Evolutionary conservation across 2,113 vertebrate genomes (phyloP).

Genomic region (Dolichotis patagonum): DNA sequence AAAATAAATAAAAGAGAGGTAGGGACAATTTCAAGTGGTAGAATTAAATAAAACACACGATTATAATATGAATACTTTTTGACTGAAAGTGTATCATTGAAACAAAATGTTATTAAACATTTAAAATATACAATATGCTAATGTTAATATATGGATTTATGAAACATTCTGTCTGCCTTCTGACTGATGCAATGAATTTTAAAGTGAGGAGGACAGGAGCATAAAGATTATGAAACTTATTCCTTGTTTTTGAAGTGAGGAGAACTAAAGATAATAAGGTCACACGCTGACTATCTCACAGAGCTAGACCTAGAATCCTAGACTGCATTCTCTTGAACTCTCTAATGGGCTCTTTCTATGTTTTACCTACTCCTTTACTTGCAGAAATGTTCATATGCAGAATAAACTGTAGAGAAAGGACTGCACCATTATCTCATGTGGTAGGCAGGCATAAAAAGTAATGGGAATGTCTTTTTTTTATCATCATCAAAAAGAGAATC

Average conservation of each 20-base stretch:
- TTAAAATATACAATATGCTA: not conserved
- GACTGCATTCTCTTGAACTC: not conserved
- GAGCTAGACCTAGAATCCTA: not conserved
- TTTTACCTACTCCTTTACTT: not conserved
- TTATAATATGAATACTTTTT: not conserved
- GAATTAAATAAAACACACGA: not conserved
- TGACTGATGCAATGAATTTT: not conserved
- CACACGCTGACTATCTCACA: not conserved
- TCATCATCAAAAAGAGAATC: not conserved
- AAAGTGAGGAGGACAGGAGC: not conserved
- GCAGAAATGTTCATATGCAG: not conserved
- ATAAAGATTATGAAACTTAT: not conserved
- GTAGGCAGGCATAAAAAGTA: not conserved
- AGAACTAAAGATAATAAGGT: not conserved
- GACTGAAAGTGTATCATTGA: not conserved
- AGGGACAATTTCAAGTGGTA: not conserved
- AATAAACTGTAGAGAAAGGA: not conserved
- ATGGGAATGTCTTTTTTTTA: not conserved
- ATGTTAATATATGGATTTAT: not conserved
- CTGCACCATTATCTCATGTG: not conserved
- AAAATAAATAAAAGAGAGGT: not conserved
- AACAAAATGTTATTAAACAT: conserved; percentile 23
- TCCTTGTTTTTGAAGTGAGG: conserved; percentile 42
- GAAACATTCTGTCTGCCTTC: not conserved
- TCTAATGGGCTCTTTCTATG: not conserved